phyloP scores from a whole-genome alignment of 2,888 invertebrate species.

The Nephrotoma flavescens region DNA sequence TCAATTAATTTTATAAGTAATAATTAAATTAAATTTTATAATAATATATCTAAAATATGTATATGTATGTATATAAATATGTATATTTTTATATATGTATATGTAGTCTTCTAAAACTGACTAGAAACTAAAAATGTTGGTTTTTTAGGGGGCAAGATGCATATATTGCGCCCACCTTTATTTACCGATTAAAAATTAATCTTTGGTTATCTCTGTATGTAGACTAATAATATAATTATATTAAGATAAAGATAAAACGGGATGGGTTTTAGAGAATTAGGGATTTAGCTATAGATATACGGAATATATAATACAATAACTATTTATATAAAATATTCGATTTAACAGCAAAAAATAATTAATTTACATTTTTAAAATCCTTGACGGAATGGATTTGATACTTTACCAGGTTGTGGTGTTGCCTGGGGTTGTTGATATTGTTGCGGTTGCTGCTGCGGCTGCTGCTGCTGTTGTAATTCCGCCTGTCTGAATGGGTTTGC shows the following conservation, averaged over 20 bases:
- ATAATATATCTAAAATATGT: background rate
- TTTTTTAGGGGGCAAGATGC: background rate
- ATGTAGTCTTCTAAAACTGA: background rate
- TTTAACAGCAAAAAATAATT: background rate
- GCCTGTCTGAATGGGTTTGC: conserved; percentile 66
- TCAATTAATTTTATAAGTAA: background rate
- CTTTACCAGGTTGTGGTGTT: conserved; percentile 23
- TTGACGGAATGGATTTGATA: conserved; percentile 70
- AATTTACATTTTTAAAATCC: conserved; percentile 41
- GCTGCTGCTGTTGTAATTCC: conserved; percentile 26
- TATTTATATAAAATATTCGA: background rate
- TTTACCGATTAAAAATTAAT: background rate
- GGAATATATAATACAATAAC: background rate
- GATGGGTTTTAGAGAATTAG: background rate
- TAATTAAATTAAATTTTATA: background rate
- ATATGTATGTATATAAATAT: background rate
- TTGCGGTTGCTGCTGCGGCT: conserved; percentile 21
- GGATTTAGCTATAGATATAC: background rate
- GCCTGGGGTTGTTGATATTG: conserved; percentile 37
- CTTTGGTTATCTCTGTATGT: background rate
- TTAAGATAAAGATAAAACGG: background rate
- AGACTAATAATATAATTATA: background rate
- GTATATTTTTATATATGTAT: background rate
- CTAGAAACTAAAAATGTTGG: background rate
- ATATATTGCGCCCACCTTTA: background rate